A percentile compares a stretch with the other conserved stretches of the same genome.
phyloP scores from a whole-genome alignment of 2,797 vertebrate species.

The Acridotheres tristis region DNA sequence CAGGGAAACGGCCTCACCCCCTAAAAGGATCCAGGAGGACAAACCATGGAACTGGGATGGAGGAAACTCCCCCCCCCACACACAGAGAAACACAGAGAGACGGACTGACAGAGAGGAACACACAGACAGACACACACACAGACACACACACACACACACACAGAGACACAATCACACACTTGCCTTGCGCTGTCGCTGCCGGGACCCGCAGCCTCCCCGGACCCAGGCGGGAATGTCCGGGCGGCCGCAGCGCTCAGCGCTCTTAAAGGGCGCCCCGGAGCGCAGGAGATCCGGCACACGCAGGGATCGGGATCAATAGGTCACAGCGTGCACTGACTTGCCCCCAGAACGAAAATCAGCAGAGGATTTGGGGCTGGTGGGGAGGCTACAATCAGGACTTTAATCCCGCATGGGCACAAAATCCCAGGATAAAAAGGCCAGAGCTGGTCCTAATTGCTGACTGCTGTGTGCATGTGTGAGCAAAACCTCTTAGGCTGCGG shows the following conservation, averaged over 20 bases:
- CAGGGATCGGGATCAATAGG: conserved; percentile 52
- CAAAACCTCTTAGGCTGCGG: neutral
- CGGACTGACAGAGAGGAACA: neutral
- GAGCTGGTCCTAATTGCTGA: conserved; percentile 36
- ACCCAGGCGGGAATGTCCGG: accelerated
- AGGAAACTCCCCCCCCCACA: neutral
- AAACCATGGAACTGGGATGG: accelerated
- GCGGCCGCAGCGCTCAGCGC: accelerated
- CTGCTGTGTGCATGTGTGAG: neutral
- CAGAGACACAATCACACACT: neutral
- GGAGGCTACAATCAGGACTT: conserved; percentile 44
- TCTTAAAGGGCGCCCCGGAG: neutral
- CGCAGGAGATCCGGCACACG: neutral
- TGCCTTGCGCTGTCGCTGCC: neutral
- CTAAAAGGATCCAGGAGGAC: neutral
- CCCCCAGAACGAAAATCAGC: conserved; percentile 42
- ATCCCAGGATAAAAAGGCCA: conserved; percentile 52
- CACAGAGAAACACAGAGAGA: neutral
- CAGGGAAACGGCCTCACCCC: neutral
- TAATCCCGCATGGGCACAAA: conserved; percentile 57
- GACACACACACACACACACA: neutral
- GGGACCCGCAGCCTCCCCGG: neutral
- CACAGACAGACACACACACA: accelerated
- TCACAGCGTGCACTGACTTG: neutral
- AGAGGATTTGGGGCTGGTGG: conserved; percentile 47